Conservation (phyloP, 2,797 vertebrate species). For the Margarornis squamiger region DNA sequence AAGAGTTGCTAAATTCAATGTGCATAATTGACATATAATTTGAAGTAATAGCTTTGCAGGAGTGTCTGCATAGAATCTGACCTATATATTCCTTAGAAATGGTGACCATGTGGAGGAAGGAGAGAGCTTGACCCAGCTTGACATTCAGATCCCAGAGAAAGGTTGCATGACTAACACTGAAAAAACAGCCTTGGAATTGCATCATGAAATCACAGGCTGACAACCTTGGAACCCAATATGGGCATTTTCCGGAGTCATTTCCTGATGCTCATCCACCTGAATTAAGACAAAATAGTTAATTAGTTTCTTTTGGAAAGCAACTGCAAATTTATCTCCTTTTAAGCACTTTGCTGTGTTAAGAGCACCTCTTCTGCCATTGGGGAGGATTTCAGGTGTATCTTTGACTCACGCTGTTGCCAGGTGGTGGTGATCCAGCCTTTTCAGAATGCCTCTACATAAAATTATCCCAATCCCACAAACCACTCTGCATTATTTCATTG, state of each 20-base stretch:
- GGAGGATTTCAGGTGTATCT: not conserved
- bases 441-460: constrained; percentile 6
- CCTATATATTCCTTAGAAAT: constrained; percentile 49
- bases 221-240: not conserved
- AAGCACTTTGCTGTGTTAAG: not conserved
- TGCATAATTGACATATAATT: constrained; percentile 42
- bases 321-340: not conserved
- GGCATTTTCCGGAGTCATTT: not conserved
- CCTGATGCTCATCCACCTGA: not conserved
- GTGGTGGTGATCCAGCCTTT: constrained; percentile 25
- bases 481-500: not conserved
- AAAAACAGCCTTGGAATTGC: constrained; percentile 6
- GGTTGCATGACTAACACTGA: constrained; percentile 33
- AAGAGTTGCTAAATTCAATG: constrained; percentile 60
- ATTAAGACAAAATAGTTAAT: not conserved
- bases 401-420: not conserved
- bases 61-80: constrained; percentile 50
- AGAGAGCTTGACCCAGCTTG: constrained; percentile 48
- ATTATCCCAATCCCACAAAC: constrained; percentile 46
- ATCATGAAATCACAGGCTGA: not conserved
- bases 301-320: not conserved
- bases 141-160: constrained; percentile 35
- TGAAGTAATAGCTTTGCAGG: constrained; percentile 55
- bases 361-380: not conserved
- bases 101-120: constrained; percentile 20